Evolutionary conservation across 2,113 vertebrate genomes (phyloP).

Genomic region (Podocnemis expansa): DNA sequence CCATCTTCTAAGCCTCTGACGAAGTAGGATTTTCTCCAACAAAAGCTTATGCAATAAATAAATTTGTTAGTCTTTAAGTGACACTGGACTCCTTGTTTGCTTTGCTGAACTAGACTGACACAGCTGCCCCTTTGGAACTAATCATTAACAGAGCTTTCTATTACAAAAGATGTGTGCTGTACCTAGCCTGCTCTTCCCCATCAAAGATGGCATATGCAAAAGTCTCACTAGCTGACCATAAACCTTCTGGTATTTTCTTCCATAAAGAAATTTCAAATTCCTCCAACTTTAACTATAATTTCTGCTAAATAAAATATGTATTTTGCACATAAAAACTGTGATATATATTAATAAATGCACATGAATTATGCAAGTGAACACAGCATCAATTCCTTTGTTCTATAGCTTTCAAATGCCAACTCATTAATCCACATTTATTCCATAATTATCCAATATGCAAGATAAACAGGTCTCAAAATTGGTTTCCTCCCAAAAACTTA

Average conservation of each 20-base stretch:
- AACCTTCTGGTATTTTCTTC: not conserved
- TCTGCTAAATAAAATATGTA: not conserved
- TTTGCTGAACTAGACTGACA: too few species aligned
- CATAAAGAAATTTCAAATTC: not conserved
- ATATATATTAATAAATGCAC: not conserved
- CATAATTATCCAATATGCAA: fast-evolving
- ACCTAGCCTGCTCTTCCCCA: not conserved
- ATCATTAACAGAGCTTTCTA: not conserved
- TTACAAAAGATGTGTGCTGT: not conserved
- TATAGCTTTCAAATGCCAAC: not conserved
- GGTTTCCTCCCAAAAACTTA: not conserved
- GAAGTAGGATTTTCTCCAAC: too few species aligned
- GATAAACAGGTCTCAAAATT: not conserved
- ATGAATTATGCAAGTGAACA: not conserved
- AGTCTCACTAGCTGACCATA: not conserved
- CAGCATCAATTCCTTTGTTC: not conserved
- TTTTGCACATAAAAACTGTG: not conserved
- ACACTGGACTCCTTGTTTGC: too few species aligned
- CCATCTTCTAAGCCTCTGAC: too few species aligned
- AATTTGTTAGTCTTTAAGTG: too few species aligned
- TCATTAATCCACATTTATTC: not conserved
- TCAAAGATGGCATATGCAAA: not conserved
- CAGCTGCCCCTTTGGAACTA: too few species aligned
- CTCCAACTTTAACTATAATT: not conserved
- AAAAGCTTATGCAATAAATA: too few species aligned